Evolutionary conservation across 2,797 vertebrate species (phyloP), one percentile per base, ranked within the genome.

Genomic region (Heteromormyrus szaboi): DNA sequence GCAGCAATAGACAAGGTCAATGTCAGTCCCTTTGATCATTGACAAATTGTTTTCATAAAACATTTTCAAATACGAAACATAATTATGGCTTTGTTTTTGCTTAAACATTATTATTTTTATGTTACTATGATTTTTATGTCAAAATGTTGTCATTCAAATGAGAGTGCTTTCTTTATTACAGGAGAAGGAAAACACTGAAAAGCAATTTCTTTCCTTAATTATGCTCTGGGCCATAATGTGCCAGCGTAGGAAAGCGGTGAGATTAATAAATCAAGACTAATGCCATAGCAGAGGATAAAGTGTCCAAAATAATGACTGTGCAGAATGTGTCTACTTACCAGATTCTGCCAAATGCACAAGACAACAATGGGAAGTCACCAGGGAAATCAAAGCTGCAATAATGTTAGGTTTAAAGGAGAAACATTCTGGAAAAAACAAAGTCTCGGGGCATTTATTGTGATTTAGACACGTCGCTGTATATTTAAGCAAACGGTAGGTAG

Each of bases 241-340:
- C 29, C 84, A 53, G 29, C 48, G 29, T 19, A 33, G 7, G 29
- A 86, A 86, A 37, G 33, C 54, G 37, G 33, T 41, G 85, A 86
- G 85, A 56, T 56, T 56, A 41, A 86, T 86, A 86, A 86, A 86
- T 86, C 85, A 56, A n/a, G 29, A 56, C 85, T 86, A 86, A 86
- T 41, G 53, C 51, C 54, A 59, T 44, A 59, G 29, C 37, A 0
- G 51, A 59, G 53, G 53, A 59, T 51, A 54, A 85, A 51, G 54
- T 41, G 85, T 86, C 54, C 85, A 41, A 22, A 86, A 59, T 86
- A 53, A 86, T 59, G 53, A 53, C 33, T 86, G 85, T 59, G 54
- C 12, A 33, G 85, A 56, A 86, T n/a, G 51, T n/a, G 51, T n/a
- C 53, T 54, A 53, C 85, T 44, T 44, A 59, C 85, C 85, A 41